Evolutionary conservation across 2,113 vertebrate species (phyloP).

Genomic region (Seriola dumerili): DNA sequence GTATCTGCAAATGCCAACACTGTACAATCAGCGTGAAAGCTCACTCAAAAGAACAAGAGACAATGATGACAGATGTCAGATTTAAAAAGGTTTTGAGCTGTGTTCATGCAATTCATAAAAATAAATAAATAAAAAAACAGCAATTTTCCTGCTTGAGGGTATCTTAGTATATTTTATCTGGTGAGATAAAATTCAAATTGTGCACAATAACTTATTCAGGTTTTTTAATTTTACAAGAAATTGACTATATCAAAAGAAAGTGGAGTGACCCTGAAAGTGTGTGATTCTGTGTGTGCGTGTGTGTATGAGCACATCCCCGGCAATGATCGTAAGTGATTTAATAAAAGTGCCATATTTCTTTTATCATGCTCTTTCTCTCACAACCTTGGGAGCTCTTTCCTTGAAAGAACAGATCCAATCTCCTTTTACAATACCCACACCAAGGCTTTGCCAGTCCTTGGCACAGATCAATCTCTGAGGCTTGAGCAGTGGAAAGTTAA

Average conservation of each 20-base stretch:
- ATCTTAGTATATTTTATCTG: background rate
- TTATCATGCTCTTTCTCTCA: slow-evolving; percentile 35
- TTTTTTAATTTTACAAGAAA: slow-evolving; percentile 4
- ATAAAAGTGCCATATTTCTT: slow-evolving; percentile 57
- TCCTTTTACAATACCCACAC: slow-evolving; percentile 54
- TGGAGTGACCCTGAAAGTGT: background rate
- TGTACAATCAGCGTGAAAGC: background rate
- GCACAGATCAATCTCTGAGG: slow-evolving; percentile 58
- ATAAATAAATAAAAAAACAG: background rate
- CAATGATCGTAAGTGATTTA: slow-evolving; percentile 50
- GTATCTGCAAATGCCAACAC: background rate
- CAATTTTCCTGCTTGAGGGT: background rate
- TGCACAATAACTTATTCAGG: background rate
- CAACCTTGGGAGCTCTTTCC: slow-evolving; percentile 32
- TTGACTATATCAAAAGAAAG: background rate
- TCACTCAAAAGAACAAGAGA: background rate
- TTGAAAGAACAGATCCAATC: slow-evolving; percentile 66
- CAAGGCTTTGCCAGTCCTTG: slow-evolving; percentile 39
- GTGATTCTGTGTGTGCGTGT: background rate
- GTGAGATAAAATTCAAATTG: background rate
- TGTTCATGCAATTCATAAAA: too few species aligned
- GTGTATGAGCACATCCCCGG: background rate
- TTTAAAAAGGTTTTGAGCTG: too few species aligned
- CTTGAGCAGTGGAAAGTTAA: slow-evolving; percentile 60
- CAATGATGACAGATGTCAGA: too few species aligned